Evolutionary conservation across 2,888 invertebrate genomes (phyloP).

Genomic region (Branchellion lobata): DNA sequence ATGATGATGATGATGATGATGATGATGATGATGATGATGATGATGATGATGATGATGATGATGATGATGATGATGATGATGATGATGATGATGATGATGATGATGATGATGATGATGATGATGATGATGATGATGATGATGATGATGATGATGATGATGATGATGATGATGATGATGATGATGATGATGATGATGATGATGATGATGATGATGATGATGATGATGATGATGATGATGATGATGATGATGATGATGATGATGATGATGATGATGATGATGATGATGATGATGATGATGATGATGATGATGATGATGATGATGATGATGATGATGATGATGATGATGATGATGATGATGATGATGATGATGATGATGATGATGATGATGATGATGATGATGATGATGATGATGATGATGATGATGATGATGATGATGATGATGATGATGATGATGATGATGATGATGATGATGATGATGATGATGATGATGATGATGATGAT

Average conservation of each 20-base stretch:
- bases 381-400: conserved; percentile 34
- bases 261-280: conserved; percentile 23
- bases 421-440: background rate
- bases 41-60: too few species aligned
- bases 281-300: conserved; percentile 32
- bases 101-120: too few species aligned
- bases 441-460: background rate
- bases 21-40: too few species aligned
- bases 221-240: conserved; percentile 1
- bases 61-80: too few species aligned
- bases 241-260: conserved; percentile 31
- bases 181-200: too few species aligned
- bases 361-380: conserved; percentile 30
- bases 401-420: background rate
- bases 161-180: too few species aligned
- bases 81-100: too few species aligned
- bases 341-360: conserved; percentile 31
- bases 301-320: conserved; percentile 32
- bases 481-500: background rate
- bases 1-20: too few species aligned
- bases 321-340: conserved; percentile 33
- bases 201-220: too few species aligned
- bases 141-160: too few species aligned
- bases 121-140: too few species aligned
- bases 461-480: background rate